Evolutionary conservation across 1,140 invertebrate species (phyloP).

Genomic region (Chlorops oryzae): DNA sequence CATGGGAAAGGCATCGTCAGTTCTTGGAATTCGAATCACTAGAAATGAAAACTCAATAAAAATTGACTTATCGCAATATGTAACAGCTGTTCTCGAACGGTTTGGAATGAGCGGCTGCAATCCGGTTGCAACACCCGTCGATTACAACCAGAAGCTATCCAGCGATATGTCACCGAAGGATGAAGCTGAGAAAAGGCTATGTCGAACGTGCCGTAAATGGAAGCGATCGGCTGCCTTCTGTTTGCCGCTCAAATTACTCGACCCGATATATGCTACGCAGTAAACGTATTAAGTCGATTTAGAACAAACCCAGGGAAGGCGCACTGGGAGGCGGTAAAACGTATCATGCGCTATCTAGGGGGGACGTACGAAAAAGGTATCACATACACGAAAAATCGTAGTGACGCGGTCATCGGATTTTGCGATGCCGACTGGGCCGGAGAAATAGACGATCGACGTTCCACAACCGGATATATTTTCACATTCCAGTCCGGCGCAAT

Average conservation of each 20-base stretch:
- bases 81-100: constrained; percentile 12
- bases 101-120: constrained; percentile 22
- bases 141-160: constrained; percentile 11
- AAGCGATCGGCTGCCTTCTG: constrained; percentile 36
- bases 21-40: constrained; percentile 7
- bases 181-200: constrained; percentile 12
- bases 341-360: constrained; percentile 42
- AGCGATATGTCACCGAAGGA: constrained; percentile 16
- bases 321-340: constrained; percentile 37
- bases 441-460: constrained; percentile 17
- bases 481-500: constrained; percentile 19
- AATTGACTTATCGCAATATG: too few relatives aligned
- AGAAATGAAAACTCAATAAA: constrained; percentile 11
- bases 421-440: constrained; percentile 22
- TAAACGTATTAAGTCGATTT: constrained; percentile 28
- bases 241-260: constrained; percentile 37
- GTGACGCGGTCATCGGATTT: constrained; percentile 11
- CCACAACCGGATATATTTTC: constrained; percentile 42
- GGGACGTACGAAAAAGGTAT: constrained; percentile 23
- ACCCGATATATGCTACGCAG: constrained; percentile 46
- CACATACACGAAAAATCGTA: background rate
- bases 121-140: constrained; percentile 15
- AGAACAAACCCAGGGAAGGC: constrained; percentile 18
- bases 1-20: constrained; percentile 4
- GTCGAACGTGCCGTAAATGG: constrained; percentile 21